Base-by-base conservation (phyloP, 2,797 vertebrate genomes). In the Dermochelys coriacea region DNA sequence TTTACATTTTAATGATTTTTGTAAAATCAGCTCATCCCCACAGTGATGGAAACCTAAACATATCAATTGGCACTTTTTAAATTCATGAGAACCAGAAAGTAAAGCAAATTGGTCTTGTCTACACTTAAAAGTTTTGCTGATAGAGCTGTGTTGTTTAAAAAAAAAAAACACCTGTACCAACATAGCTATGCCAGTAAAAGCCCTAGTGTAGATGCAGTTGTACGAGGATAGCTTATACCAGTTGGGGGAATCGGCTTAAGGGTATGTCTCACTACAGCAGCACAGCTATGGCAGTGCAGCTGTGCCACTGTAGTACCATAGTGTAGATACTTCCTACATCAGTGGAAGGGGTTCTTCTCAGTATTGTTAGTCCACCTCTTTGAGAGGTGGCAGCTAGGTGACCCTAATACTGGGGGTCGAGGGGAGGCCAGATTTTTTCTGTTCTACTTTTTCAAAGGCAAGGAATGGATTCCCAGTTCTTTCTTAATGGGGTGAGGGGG, bases 331-430 rank as follows among this genome's bases (percentile, higher is more conserved):
- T n/a, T 64, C 34, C 64, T 64, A 18, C 61, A 64, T 64, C 16
- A 34, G 9, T 57, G 55, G 55, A 55, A 55, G 23, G 55, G 25
- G 55, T 27, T 57, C 27, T 29, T 57, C 55, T 64, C 61, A 19
- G 16, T 64, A 61, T 34, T 15, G 31, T 64, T 64, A 19, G 61
- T 64, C 31, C 61, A 64, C 34, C 34, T 64, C 31, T n/a, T 34
- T 64, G 34, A n/a, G 29, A 59, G 61, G 34, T 18, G 34, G 34
- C 34, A 18, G 8, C 61, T 64, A 29, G 55, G 55, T 57, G 81
- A 21, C 47, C 91, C 86, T 89, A 90, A 90, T 86, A 91, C 87
- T 11, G 25, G 37, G 49, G 91, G 82, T 88, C 68, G 0, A 95
- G 94, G 92, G 84, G 0, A 89, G 29, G 25, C 41, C 74, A 45